A percentile compares a stretch with the other conserved stretches of the same genome.
phyloP scores from a whole-genome alignment of 2,113 vertebrate species.

The Sus scrofa region DNA sequence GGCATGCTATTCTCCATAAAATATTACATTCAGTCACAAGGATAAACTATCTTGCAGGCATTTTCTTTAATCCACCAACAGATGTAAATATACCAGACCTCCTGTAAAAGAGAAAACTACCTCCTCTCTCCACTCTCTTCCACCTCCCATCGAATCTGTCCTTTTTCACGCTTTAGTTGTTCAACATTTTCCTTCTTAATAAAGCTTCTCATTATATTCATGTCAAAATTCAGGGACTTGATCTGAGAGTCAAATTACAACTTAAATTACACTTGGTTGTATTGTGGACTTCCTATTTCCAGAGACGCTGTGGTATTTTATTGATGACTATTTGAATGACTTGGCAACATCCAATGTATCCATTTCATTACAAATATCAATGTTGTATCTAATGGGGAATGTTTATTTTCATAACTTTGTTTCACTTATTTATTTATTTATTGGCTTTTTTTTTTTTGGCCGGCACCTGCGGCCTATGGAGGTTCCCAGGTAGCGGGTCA shows the following conservation, averaged over 20 bases:
- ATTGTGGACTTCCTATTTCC: not conserved
- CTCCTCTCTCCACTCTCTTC: not conserved
- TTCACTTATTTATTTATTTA: no score
- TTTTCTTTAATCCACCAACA: constrained; percentile 48
- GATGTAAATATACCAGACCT: not conserved
- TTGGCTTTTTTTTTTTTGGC: no score
- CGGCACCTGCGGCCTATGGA: no score
- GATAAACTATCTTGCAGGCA: constrained; percentile 4
- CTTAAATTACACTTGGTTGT: no score
- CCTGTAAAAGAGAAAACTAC: not conserved
- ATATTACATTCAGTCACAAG: constrained; percentile 58
- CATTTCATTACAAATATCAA: not conserved
- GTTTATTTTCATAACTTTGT: not conserved
- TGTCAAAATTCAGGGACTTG: not conserved
- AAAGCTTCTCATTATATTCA: not conserved
- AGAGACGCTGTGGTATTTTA: not conserved
- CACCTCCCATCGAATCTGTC: not conserved
- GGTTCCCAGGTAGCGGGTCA: no score
- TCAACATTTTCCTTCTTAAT: not conserved
- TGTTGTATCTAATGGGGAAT: not conserved
- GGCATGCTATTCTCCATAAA: not conserved
- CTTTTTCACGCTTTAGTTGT: not conserved
- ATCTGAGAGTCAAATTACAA: constrained; percentile 17
- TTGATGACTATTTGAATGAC: not conserved
- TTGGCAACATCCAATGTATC: not conserved